Evolutionary conservation across 2,797 vertebrate species (phyloP).

Genomic region (Typhlichthys eigenmanni): DNA sequence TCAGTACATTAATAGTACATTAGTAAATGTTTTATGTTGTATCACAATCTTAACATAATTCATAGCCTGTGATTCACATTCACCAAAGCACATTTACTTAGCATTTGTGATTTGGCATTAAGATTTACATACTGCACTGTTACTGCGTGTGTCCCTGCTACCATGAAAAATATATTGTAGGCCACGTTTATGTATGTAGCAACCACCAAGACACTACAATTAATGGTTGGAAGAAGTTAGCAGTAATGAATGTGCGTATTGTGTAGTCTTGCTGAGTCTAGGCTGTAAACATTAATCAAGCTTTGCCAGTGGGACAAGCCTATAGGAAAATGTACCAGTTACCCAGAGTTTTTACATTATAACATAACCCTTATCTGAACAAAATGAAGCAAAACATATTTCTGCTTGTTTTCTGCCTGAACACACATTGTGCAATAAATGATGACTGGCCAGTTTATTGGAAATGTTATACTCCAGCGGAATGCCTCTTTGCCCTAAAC

Average conservation of each 20-base stretch:
- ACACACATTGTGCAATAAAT: neutral
- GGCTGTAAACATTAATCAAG: slow-evolving; percentile 79
- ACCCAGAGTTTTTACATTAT: slow-evolving; percentile 34
- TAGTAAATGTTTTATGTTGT: no score
- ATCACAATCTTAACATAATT: no score
- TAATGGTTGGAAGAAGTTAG: slow-evolving; percentile 68
- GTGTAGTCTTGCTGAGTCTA: slow-evolving; percentile 64
- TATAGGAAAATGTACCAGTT: slow-evolving; percentile 50
- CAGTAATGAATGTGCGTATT: slow-evolving; percentile 76
- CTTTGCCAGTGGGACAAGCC: slow-evolving; percentile 66
- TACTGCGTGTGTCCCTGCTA: slow-evolving; percentile 23
- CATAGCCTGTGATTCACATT: no score
- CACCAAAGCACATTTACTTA: slow-evolving; percentile 18
- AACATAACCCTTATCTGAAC: no score
- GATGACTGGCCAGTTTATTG: neutral
- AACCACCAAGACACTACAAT: slow-evolving; percentile 58
- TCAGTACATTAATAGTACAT: no score
- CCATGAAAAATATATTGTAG: slow-evolving; percentile 65
- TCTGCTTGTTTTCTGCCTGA: neutral
- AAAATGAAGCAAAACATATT: slow-evolving; percentile 4
- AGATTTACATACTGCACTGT: slow-evolving; percentile 15
- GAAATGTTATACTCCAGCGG: neutral
- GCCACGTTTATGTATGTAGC: slow-evolving; percentile 72
- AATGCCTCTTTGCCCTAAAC: neutral
- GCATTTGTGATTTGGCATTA: slow-evolving; percentile 10